Conservation (phyloP, 2,797 vertebrate genomes). For the Pseudopleuronectes americanus region DNA sequence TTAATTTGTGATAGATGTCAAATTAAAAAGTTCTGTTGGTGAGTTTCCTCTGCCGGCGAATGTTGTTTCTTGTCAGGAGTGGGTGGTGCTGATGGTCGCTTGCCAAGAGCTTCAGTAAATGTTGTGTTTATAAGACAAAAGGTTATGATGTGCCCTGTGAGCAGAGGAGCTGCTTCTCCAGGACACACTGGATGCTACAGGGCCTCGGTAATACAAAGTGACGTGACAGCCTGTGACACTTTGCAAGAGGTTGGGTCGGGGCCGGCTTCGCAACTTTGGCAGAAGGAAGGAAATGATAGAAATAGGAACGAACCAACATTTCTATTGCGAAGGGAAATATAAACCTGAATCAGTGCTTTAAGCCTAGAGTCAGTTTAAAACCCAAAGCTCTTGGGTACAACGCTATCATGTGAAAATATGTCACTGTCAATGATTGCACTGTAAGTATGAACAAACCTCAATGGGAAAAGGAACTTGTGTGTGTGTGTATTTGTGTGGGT, state of each 20-base stretch:
- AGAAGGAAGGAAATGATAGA: not conserved
- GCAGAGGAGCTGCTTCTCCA: not conserved
- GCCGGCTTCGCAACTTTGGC: no score
- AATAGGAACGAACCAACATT: not conserved
- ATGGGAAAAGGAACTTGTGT: not conserved
- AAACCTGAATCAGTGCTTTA: slow-evolving; percentile 11
- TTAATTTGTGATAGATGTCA: slow-evolving; percentile 1
- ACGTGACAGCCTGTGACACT: not conserved
- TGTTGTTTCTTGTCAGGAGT: not conserved
- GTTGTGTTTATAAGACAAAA: slow-evolving; percentile 4
- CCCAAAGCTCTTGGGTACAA: not conserved
- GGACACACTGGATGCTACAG: not conserved
- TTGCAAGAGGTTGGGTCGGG: not conserved
- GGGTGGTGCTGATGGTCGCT: not conserved
- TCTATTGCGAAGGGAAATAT: no score
- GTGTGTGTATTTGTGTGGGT: not conserved
- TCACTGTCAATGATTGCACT: slow-evolving; percentile 23
- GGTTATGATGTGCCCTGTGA: not conserved
- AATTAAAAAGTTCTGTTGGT: not conserved
- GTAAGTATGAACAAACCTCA: slow-evolving; percentile 17
- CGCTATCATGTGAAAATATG: slow-evolving; percentile 1
- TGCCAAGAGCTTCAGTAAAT: slow-evolving; percentile 1
- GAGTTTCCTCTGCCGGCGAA: not conserved
- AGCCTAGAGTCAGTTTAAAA: slow-evolving; percentile 13
- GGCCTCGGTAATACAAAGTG: not conserved